Evolutionary conservation across 2,888 invertebrate species (phyloP).

Genomic region (Monochamus alternatus): DNA sequence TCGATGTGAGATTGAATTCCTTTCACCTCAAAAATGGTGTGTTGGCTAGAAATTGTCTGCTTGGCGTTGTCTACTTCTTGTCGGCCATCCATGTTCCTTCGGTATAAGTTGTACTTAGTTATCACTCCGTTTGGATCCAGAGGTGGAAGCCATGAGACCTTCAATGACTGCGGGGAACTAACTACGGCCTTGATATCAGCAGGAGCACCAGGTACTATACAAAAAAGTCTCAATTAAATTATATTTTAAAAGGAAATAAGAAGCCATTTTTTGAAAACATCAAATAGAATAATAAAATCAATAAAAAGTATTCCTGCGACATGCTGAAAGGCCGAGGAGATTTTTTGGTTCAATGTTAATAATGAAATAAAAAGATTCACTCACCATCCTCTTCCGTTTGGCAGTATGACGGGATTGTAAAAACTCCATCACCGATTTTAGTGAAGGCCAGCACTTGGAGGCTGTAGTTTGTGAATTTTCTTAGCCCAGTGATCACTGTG

Average conservation of each 20-base stretch:
- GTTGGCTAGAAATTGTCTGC: slow-evolving; percentile 77
- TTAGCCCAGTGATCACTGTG: slow-evolving; percentile 80
- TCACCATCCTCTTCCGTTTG: slow-evolving; percentile 86
- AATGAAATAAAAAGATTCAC: slow-evolving; percentile 19
- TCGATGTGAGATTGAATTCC: slow-evolving; percentile 80
- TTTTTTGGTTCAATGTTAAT: neutral
- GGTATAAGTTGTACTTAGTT: slow-evolving; percentile 83
- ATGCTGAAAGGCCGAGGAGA: neutral
- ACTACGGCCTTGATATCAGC: slow-evolving; percentile 86
- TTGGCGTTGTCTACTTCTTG: slow-evolving; percentile 82
- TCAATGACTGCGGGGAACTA: slow-evolving; percentile 81
- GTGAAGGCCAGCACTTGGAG: slow-evolving; percentile 86
- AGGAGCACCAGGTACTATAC: slow-evolving; percentile 83
- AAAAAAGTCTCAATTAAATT: slow-evolving; percentile 16
- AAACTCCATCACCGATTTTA: slow-evolving; percentile 83
- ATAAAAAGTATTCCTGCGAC: no score
- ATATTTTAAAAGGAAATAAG: no score
- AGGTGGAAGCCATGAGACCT: slow-evolving; percentile 86
- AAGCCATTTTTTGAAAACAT: neutral
- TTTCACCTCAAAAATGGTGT: slow-evolving; percentile 79
- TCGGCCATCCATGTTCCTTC: slow-evolving; percentile 78
- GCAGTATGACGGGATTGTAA: slow-evolving; percentile 80
- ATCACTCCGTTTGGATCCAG: slow-evolving; percentile 83
- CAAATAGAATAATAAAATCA: neutral
- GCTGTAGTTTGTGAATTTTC: slow-evolving; percentile 87